phyloP scores from a whole-genome alignment of 2,113 vertebrate species.

The Rhagologus leucostigma region DNA sequence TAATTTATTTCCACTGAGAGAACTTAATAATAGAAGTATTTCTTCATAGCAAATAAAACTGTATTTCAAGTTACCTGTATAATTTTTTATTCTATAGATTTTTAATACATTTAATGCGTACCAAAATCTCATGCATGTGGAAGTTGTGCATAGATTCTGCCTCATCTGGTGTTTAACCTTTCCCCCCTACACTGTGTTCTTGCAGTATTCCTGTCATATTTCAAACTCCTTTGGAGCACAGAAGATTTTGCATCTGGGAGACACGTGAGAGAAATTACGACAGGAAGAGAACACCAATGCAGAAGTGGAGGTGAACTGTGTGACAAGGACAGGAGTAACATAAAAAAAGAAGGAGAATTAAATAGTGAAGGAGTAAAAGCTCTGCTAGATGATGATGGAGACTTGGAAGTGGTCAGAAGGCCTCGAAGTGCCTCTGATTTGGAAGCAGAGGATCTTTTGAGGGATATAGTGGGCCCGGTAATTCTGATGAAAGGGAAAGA shows the following conservation, averaged over 20 bases:
- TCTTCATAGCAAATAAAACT: background rate
- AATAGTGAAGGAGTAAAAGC: background rate
- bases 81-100: background rate
- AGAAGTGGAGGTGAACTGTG: background rate
- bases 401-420: slow-evolving; percentile 82
- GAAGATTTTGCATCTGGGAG: background rate
- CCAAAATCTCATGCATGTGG: background rate
- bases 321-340: background rate
- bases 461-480: slow-evolving; percentile 73
- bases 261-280: background rate
- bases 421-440: slow-evolving; percentile 33
- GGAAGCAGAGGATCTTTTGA: background rate
- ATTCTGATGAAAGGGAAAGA: slow-evolving; percentile 76
- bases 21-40: background rate
- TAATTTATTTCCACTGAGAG: background rate
- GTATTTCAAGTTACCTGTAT: background rate
- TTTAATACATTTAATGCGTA: background rate
- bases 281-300: background rate
- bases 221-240: slow-evolving; percentile 76
- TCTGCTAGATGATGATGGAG: slow-evolving; percentile 86
- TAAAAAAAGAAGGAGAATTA: background rate
- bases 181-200: background rate
- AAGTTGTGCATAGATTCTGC: background rate
- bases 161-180: background rate
- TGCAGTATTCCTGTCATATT: slow-evolving; percentile 86